These are phyloP conservation scores for Gnatocerus cornutus DNA, from an alignment of 2,888 invertebrate species.

Conservation along the genomic window DNA sequence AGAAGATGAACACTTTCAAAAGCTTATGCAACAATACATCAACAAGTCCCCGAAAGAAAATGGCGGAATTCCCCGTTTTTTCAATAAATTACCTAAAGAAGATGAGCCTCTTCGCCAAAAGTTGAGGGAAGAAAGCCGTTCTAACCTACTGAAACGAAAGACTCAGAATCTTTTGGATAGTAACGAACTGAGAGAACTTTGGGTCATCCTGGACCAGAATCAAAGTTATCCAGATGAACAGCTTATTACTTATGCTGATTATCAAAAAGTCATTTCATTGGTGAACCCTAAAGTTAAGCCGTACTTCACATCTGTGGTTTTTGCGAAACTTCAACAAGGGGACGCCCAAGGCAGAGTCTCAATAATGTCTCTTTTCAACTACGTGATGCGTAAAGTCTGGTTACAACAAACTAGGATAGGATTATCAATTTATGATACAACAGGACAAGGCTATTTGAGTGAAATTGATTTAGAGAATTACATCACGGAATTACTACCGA, in stretches of 20 bases:
- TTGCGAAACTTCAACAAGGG: slow-evolving; percentile 89
- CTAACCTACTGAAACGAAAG: slow-evolving; percentile 88
- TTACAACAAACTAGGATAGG: slow-evolving; percentile 95
- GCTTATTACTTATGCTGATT: slow-evolving; percentile 89
- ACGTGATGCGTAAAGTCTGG: slow-evolving; percentile 97
- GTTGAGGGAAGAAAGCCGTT: slow-evolving; percentile 90
- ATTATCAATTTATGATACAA: slow-evolving; percentile 92
- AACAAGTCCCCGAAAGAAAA: slow-evolving; percentile 67
- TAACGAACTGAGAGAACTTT: slow-evolving; percentile 87
- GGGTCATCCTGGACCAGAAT: slow-evolving; percentile 87
- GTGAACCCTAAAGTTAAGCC: slow-evolving; percentile 76
- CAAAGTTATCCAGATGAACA: slow-evolving; percentile 87
- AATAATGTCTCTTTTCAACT: slow-evolving; percentile 93
- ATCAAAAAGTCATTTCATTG: slow-evolving; percentile 83
- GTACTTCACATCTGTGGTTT: slow-evolving; percentile 90
- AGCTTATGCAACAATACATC: slow-evolving; percentile 60
- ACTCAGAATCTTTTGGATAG: slow-evolving; percentile 90
- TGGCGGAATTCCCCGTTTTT: slow-evolving; percentile 83
- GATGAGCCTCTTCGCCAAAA: slow-evolving; percentile 86
- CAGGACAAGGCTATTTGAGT: slow-evolving; percentile 80
- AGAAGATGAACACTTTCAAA: slow-evolving; percentile 64
- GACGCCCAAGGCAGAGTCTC: slow-evolving; percentile 91
- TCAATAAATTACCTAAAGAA: slow-evolving; percentile 83
- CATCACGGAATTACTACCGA: slow-evolving; percentile 93
- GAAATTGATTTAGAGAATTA: slow-evolving; percentile 94